Evolutionary conservation across 2,888 invertebrate genomes (phyloP).

Genomic region (Adelognathus sp.): DNA sequence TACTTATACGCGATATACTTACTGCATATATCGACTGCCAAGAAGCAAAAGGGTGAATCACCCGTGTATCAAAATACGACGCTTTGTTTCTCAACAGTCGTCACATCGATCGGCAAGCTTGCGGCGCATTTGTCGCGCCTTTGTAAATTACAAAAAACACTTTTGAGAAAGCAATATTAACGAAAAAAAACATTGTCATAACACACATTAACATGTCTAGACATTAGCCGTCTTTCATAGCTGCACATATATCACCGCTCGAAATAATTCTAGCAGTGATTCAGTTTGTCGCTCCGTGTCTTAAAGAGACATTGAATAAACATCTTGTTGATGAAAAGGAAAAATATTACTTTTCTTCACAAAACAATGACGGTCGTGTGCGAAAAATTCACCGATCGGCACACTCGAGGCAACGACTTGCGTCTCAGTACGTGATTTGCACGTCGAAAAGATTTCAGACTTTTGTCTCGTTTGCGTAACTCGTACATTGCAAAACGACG

Average conservation of each 20-base stretch:
- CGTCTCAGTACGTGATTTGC: constrained; percentile 4
- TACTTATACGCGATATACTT: too few relatives aligned
- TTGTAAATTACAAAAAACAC: constrained; percentile 14
- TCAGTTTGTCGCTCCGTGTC: not conserved
- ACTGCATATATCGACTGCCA: not conserved
- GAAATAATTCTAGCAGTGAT: not conserved
- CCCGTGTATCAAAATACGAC: too few relatives aligned
- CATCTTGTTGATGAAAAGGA: not conserved
- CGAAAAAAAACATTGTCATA: too few relatives aligned
- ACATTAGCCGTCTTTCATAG: not conserved
- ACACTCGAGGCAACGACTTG: constrained; percentile 32
- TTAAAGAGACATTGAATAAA: not conserved
- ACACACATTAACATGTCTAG: too few relatives aligned
- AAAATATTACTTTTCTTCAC: not conserved
- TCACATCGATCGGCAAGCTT: too few relatives aligned
- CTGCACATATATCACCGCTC: not conserved
- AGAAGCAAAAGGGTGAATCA: too few relatives aligned
- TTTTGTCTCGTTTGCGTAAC: constrained; percentile 48
- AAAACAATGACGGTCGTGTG: not conserved
- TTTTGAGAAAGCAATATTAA: too few relatives aligned
- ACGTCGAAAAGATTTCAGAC: not conserved
- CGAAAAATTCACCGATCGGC: not conserved
- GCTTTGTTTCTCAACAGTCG: too few relatives aligned
- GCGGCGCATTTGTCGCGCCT: not conserved
- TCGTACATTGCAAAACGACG: constrained; percentile 1